A percentile compares a stretch with the other conserved stretches of the same genome.
These are phyloP conservation scores for Nomada fabriciana DNA, from an alignment of 2,888 invertebrate species.

Conservation along the genomic window DNA sequence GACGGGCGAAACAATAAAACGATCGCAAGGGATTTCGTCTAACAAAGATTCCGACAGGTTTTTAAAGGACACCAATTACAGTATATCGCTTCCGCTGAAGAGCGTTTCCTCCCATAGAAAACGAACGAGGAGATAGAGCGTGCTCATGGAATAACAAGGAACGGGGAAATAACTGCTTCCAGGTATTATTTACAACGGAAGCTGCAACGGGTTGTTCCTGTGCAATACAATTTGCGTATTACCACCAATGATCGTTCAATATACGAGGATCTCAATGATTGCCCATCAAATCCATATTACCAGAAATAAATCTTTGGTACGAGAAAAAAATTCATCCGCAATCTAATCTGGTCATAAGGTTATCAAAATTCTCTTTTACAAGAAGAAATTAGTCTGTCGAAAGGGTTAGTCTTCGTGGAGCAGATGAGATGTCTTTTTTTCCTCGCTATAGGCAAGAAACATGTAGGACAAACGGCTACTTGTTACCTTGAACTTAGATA, in stretches of 20 bases:
- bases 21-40: slow-evolving; percentile 6
- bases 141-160: slow-evolving; percentile 36
- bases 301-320: too few species aligned
- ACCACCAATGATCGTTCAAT: too few species aligned
- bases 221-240: neutral
- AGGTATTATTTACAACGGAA: slow-evolving; percentile 10
- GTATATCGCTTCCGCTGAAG: slow-evolving; percentile 53
- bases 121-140: slow-evolving; percentile 12
- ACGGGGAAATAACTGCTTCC: slow-evolving; percentile 34
- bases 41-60: slow-evolving; percentile 23
- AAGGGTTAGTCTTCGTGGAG: neutral
- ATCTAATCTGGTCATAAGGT: too few species aligned
- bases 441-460: neutral
- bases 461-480: slow-evolving; percentile 18
- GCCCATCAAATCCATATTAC: neutral
- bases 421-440: neutral
- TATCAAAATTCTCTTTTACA: neutral
- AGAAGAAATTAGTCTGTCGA: neutral
- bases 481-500: slow-evolving; percentile 57
- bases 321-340: too few species aligned
- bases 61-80: slow-evolving; percentile 56
- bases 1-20: slow-evolving; percentile 9
- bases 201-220: neutral
- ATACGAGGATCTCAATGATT: too few species aligned
- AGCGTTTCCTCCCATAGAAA: slow-evolving; percentile 50